These are phyloP conservation scores for Troilus luridus DNA, from an alignment of 2,888 invertebrate species.

Conservation along the genomic window DNA sequence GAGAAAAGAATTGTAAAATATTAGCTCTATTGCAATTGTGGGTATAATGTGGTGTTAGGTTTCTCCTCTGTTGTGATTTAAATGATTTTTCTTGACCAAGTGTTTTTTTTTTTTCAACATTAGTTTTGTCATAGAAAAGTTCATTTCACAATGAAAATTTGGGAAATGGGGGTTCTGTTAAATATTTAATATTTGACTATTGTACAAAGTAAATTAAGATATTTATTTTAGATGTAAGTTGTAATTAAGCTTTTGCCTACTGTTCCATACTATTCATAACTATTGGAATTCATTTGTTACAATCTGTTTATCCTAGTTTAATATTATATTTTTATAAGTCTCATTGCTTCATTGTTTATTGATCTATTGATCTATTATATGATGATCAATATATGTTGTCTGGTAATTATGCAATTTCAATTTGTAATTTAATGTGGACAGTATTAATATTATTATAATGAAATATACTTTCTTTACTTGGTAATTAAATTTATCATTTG, in stretches of 20 bases:
- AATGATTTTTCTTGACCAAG: not conserved
- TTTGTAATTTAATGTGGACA: not conserved
- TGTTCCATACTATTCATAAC: not conserved
- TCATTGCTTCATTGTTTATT: not conserved
- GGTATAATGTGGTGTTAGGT: slow-evolving; percentile 6
- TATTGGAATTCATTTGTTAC: not conserved
- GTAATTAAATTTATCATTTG: not conserved
- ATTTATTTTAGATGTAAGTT: slow-evolving; percentile 43
- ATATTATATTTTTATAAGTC: not conserved
- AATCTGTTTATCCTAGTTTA: not conserved
- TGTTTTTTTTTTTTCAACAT: not conserved
- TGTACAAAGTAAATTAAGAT: slow-evolving; percentile 44
- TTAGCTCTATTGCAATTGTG: not conserved
- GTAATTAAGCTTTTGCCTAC: slow-evolving; percentile 19
- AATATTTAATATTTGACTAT: slow-evolving; percentile 25
- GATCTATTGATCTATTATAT: not conserved
- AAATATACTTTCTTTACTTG: not conserved
- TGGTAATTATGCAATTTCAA: not conserved
- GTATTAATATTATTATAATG: not conserved
- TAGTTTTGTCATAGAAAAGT: not conserved
- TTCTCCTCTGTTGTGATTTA: not conserved
- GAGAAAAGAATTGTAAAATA: slow-evolving; percentile 13
- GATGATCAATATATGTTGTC: too few species aligned
- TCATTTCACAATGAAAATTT: slow-evolving; percentile 11
- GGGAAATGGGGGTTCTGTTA: not conserved